A percentile compares a stretch with the other conserved stretches of the same genome.
These are phyloP conservation scores for Zosterops hypoxanthus DNA, from an alignment of 2,113 vertebrate species.

Conservation along the genomic window DNA sequence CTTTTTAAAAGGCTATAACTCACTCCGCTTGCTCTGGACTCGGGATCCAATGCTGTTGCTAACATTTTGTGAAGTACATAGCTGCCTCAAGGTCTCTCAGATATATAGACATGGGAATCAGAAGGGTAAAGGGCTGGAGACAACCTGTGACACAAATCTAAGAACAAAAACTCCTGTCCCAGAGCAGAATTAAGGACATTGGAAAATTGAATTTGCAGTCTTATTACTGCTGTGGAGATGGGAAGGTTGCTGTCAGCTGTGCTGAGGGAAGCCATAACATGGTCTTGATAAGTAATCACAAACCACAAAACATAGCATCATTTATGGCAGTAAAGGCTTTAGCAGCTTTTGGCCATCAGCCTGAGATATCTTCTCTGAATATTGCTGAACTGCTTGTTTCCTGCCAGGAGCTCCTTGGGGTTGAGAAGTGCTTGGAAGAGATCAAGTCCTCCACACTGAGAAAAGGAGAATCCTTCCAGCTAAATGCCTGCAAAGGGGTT, in stretches of 20 bases:
- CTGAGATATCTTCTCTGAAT: not conserved
- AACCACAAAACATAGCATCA: not conserved
- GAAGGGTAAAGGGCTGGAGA: not conserved
- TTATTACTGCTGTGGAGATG: not conserved
- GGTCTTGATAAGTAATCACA: not conserved
- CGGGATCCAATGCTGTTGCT: not conserved
- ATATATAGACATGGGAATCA: not conserved
- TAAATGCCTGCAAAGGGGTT: fast-evolving
- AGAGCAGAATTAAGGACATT: not conserved
- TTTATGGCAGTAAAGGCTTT: not conserved
- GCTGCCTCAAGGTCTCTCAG: not conserved
- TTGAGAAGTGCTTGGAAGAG: not conserved
- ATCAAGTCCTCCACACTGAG: not conserved
- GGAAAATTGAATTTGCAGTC: not conserved
- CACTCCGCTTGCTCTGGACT: not conserved
- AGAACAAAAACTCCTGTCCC: not conserved
- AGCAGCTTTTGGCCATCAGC: not conserved
- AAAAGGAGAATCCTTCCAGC: not conserved
- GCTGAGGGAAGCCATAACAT: not conserved
- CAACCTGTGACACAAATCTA: not conserved
- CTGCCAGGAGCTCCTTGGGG: not conserved
- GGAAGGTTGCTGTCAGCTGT: not conserved
- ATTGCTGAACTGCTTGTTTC: not conserved
- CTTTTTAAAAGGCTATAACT: not conserved
- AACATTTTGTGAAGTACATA: not conserved